Evolutionary conservation across 2,113 vertebrate species (phyloP).

Genomic region (Pyrgilauda ruficollis): DNA sequence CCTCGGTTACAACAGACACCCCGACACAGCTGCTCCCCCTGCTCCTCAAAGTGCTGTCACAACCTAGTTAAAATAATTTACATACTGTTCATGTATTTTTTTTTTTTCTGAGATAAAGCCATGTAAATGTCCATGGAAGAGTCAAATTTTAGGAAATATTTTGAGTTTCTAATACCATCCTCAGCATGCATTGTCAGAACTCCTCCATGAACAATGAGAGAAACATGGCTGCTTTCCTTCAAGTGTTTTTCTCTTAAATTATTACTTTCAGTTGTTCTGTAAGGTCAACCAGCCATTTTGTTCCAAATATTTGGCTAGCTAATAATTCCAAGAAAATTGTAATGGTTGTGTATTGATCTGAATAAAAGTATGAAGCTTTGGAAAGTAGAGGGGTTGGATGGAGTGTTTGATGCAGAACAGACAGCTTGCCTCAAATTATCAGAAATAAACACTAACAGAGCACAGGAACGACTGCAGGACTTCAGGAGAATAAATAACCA

Average conservation of each 20-base stretch:
- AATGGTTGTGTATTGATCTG: rapidly evolving
- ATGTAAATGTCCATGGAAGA: background rate
- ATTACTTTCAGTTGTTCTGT: background rate
- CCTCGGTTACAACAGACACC: background rate
- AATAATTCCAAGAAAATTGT: background rate
- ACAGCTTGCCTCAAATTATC: constrained; percentile 1
- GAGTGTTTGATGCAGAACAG: background rate
- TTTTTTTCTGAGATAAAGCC: background rate
- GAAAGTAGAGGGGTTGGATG: background rate
- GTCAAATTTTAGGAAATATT: background rate
- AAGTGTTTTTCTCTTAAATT: background rate
- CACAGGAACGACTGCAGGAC: background rate
- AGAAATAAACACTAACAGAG: background rate
- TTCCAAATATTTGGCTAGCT: background rate
- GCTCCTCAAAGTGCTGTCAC: background rate
- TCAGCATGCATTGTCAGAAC: background rate
- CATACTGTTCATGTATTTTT: background rate
- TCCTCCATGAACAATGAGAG: background rate
- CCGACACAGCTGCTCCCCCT: background rate
- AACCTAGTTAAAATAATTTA: background rate
- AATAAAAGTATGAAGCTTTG: background rate
- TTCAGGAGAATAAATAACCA: background rate
- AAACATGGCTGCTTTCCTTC: background rate
- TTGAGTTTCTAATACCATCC: rapidly evolving
- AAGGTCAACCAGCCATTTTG: background rate